These are phyloP conservation scores for Dipodomys merriami DNA, from an alignment of 2,113 vertebrate genomes.

Conservation along the genomic window DNA sequence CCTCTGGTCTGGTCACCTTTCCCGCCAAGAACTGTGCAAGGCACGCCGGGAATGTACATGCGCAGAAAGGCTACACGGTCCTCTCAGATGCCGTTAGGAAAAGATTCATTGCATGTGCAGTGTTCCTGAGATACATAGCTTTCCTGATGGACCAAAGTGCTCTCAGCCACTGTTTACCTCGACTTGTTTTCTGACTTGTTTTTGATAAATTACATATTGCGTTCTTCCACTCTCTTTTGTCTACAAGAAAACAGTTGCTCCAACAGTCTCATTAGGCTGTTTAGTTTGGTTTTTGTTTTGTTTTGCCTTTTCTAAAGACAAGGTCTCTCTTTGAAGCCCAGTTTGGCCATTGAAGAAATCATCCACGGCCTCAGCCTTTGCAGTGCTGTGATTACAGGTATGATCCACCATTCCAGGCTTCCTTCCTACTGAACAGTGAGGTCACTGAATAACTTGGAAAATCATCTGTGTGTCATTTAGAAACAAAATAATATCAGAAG, in stretches of 20 bases:
- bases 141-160: no score
- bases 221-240: background rate
- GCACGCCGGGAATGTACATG: constrained; percentile 34
- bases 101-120: background rate
- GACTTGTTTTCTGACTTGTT: background rate
- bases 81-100: fast-evolving
- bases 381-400: background rate
- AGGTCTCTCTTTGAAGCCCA: background rate
- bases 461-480: background rate
- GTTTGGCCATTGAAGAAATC: background rate
- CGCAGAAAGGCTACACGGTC: no score
- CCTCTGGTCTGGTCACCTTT: background rate
- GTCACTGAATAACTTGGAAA: background rate
- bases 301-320: background rate
- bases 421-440: background rate
- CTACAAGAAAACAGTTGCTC: no score
- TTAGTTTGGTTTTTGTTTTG: background rate
- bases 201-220: background rate
- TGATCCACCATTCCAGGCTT: background rate
- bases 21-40: constrained; percentile 59
- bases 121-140: fast-evolving
- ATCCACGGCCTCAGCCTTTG: background rate
- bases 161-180: background rate
- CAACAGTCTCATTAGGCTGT: background rate
- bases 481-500: constrained; percentile 25